Conservation (phyloP, 2,113 vertebrate species). For the Alligator sinensis region DNA sequence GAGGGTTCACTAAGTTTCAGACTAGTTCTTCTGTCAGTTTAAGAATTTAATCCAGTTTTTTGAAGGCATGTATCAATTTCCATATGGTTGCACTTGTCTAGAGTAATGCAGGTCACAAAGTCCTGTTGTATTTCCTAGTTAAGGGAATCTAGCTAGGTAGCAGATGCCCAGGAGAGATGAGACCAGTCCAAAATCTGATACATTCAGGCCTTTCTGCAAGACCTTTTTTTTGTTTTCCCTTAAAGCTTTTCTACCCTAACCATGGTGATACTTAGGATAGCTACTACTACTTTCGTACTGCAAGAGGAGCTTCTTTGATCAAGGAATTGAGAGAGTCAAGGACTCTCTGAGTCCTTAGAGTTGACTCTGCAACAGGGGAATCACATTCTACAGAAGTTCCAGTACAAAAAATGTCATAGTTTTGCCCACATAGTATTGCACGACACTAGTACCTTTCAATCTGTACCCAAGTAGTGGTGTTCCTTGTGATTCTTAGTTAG, state of each 20-base stretch:
- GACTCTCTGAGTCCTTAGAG: background rate
- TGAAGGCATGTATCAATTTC: background rate
- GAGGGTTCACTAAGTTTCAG: background rate
- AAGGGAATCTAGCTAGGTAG: background rate
- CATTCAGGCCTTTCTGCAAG: background rate
- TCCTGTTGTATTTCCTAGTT: background rate
- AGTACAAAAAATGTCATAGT: background rate
- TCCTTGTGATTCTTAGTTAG: background rate
- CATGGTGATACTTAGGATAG: background rate
- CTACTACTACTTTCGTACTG: background rate
- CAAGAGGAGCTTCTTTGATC: background rate
- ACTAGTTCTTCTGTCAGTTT: background rate
- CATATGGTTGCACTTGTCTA: background rate
- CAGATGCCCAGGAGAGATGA: background rate
- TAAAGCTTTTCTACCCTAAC: background rate
- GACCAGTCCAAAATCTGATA: background rate
- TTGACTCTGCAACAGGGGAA: too few relatives aligned
- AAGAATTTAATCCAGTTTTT: background rate
- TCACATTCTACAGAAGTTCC: too few relatives aligned
- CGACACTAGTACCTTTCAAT: background rate
- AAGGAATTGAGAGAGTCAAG: background rate
- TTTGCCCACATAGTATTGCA: background rate
- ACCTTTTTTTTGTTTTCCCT: background rate
- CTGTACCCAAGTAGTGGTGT: background rate
- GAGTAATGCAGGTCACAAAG: background rate